Conservation (phyloP, 1,140 invertebrate species). For the Diabrotica virgifera region DNA sequence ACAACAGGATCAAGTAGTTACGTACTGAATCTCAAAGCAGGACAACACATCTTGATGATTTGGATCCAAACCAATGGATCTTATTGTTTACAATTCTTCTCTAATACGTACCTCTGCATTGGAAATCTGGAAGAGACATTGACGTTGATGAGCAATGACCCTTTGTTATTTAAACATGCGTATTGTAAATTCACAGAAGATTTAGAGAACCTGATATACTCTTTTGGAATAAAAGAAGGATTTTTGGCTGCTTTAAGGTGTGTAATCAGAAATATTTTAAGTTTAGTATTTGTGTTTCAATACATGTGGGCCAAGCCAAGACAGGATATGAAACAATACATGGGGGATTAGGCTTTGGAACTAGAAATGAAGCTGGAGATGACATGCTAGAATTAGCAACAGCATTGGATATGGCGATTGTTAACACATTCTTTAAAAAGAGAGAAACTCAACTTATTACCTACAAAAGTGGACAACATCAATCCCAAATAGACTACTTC, state of each 20-base stretch:
- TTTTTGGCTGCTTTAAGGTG: conserved; percentile 18
- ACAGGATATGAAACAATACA: no score
- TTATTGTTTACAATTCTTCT: conserved; percentile 33
- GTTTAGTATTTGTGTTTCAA: no score
- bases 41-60: conserved; percentile 40
- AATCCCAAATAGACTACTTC: no score
- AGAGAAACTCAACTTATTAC: no score
- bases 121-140: conserved; percentile 41
- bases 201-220: conserved; percentile 29
- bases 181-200: not conserved
- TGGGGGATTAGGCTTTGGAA: no score
- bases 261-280: no score
- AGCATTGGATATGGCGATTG: no score
- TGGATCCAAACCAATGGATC: conserved; percentile 35
- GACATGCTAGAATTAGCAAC: no score
- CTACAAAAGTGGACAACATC: no score
- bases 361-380: no score
- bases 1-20: conserved; percentile 38
- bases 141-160: conserved; percentile 39
- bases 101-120: conserved; percentile 38
- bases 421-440: no score
- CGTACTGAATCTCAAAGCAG: conserved; percentile 39
- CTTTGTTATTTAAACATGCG: conserved; percentile 22
- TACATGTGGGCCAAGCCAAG: no score
- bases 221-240: conserved; percentile 38